phyloP scores from a whole-genome alignment of 2,113 vertebrate genomes.

The Hemibates koningsi region DNA sequence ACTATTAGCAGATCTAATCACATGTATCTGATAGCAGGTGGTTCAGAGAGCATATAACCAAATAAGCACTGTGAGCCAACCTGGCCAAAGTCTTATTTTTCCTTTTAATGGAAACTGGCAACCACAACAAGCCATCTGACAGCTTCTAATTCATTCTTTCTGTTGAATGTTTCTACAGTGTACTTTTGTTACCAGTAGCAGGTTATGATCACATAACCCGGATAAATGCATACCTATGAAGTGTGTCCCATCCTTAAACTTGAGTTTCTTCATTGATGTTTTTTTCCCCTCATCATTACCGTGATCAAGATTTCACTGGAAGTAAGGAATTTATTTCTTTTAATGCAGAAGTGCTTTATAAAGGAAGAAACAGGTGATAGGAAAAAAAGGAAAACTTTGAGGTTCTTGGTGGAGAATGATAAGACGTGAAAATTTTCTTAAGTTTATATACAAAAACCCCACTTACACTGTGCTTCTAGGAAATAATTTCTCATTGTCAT shows the following conservation, averaged over 20 bases:
- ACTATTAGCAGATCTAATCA: background rate
- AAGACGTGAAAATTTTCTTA: accelerated
- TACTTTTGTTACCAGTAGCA: background rate
- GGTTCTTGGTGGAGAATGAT: background rate
- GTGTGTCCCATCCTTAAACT: background rate
- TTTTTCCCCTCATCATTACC: background rate
- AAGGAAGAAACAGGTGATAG: background rate
- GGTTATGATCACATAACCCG: background rate
- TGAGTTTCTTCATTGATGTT: background rate
- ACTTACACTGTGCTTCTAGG: background rate
- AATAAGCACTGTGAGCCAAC: background rate
- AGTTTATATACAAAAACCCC: background rate
- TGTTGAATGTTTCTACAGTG: background rate
- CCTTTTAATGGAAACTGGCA: background rate
- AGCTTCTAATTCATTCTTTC: background rate
- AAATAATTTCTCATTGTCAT: background rate
- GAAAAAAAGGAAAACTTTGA: background rate
- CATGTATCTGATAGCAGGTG: background rate
- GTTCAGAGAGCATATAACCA: background rate
- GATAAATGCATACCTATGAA: background rate
- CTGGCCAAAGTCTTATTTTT: background rate
- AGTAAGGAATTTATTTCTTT: background rate
- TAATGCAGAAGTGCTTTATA: background rate
- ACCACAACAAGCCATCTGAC: background rate
- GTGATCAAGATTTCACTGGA: background rate